Evolutionary conservation across 2,797 vertebrate species (phyloP).

Genomic region (Emydoidea blandingii): DNA sequence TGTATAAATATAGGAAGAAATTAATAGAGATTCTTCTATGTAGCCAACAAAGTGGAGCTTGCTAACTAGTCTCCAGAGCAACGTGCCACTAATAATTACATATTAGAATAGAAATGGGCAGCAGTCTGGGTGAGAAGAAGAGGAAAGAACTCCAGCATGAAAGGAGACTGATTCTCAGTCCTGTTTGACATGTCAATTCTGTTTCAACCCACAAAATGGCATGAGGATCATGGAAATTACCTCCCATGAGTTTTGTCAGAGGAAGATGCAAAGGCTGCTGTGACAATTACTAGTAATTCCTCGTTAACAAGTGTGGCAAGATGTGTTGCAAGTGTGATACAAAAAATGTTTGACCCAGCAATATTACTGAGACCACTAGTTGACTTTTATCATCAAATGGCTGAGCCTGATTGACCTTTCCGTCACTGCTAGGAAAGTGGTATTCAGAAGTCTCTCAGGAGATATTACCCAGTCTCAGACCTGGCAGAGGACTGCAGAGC

Average conservation of each 20-base stretch:
- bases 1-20: neutral
- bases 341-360: no score
- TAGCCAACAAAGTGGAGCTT: neutral
- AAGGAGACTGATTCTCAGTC: no score
- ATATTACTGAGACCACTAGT: no score
- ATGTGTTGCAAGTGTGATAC: neutral
- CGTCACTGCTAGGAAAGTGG: no score
- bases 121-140: neutral
- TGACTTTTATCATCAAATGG: no score
- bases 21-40: neutral
- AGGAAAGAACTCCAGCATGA: neutral
- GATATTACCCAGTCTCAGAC: neutral
- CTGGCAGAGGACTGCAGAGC: neutral
- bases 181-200: accelerated
- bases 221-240: neutral
- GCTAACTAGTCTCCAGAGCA: no score
- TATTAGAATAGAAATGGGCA: neutral
- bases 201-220: neutral
- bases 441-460: no score
- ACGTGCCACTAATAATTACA: no score
- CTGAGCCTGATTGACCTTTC: no score
- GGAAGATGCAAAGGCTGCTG: neutral
- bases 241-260: neutral
- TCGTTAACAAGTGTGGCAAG: neutral
- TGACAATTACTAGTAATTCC: neutral